Evolutionary conservation across 2,888 invertebrate genomes (phyloP).

Genomic region (Sepioteuthis lessoniana): DNA sequence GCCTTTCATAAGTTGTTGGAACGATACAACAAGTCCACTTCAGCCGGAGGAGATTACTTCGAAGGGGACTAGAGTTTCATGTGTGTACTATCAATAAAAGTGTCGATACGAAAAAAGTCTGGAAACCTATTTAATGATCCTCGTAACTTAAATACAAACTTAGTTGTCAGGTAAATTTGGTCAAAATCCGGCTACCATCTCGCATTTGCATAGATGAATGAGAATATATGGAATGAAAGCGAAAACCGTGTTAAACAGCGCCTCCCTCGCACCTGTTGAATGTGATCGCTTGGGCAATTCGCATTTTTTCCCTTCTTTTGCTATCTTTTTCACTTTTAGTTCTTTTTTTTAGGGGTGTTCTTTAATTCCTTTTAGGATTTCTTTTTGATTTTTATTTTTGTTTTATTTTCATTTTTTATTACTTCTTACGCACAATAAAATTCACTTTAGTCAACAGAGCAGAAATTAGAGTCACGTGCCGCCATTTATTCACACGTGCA

Average conservation of each 20-base stretch:
- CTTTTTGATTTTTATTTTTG: not conserved
- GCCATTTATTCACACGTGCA: not conserved
- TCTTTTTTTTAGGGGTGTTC: too few relatives aligned
- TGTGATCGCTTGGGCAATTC: not conserved
- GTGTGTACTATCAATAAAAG: too few relatives aligned
- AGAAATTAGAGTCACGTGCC: not conserved
- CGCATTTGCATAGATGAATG: not conserved
- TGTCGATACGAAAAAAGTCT: too few relatives aligned
- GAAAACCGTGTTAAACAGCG: not conserved
- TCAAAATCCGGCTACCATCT: accelerated
- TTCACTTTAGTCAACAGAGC: constrained; percentile 10
- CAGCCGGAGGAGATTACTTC: too few relatives aligned
- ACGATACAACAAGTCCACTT: too few relatives aligned
- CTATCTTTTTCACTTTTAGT: too few relatives aligned
- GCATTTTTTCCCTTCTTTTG: too few relatives aligned
- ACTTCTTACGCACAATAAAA: not conserved
- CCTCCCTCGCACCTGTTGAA: not conserved
- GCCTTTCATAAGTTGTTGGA: too few relatives aligned
- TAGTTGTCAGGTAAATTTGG: not conserved
- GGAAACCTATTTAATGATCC: too few relatives aligned
- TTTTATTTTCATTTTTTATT: not conserved
- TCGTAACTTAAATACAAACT: not conserved
- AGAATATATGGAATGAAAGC: not conserved
- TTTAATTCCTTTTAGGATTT: too few relatives aligned
- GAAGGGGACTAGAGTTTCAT: too few relatives aligned